A percentile compares a stretch with the other conserved stretches of the same genome.
These are phyloP conservation scores for Chelonus formosanus DNA, from an alignment of 2,888 invertebrate species.

Conservation along the genomic window DNA sequence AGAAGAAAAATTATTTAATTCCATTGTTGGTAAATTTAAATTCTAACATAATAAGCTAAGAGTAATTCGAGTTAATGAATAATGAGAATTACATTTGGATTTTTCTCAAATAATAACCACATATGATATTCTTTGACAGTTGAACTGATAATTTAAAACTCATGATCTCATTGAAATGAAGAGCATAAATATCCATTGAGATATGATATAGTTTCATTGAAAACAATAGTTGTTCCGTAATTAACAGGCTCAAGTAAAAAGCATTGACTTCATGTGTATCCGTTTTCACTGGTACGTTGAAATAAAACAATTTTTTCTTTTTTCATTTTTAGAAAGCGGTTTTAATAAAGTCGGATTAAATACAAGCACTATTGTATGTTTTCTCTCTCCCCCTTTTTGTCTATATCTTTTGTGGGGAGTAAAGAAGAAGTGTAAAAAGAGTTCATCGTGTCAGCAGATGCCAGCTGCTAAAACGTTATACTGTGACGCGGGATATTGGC, in stretches of 20 bases:
- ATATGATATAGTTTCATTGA: neutral
- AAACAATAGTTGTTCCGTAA: too few species aligned
- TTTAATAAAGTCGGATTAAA: constrained; percentile 52
- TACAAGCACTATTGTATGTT: constrained; percentile 36
- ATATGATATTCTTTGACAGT: too few species aligned
- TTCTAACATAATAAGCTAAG: too few species aligned
- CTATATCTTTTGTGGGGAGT: constrained; percentile 24
- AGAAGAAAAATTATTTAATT: too few species aligned
- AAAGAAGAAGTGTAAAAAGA: constrained; percentile 45
- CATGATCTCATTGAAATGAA: too few species aligned
- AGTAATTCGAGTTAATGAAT: too few species aligned
- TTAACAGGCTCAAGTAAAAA: too few species aligned
- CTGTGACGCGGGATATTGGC: constrained; percentile 55
- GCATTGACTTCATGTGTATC: neutral
- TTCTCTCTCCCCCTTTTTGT: constrained; percentile 25
- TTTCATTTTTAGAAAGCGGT: constrained; percentile 26
- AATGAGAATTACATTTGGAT: too few species aligned
- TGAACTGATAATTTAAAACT: too few species aligned
- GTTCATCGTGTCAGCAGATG: constrained; percentile 60
- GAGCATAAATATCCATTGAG: too few species aligned
- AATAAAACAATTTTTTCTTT: constrained; percentile 11
- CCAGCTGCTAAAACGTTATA: constrained; percentile 58
- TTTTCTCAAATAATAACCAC: too few species aligned
- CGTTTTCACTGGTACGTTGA: neutral
- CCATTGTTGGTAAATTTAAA: too few species aligned